Base-by-base conservation (phyloP, 1,140 invertebrate genomes). In the Mamestra configurata region DNA sequence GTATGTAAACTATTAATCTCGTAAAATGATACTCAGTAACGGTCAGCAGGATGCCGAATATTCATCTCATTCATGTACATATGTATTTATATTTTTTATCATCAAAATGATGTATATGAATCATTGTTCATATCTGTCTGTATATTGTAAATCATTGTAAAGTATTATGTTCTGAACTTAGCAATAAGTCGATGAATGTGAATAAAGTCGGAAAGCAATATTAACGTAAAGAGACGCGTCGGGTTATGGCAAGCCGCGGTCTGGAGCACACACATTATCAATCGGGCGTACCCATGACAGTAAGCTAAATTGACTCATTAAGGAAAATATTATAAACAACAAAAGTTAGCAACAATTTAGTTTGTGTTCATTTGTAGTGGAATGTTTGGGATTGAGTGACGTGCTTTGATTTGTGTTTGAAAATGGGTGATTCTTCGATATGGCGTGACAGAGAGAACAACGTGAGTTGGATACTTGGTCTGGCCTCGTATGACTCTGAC, bases 381-480 rank as follows among this genome's bases (percentile, higher is more conserved):
- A 77, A 73, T 82, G 68, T 75, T 83, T 81, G 77, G 75, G 49
- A 49, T 51, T 61, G 37, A 59, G 79, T 82, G 84, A 84, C 82
- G 84, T 81, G 70, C 57, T 27, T 70, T 66, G 43, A 64, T 70
- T 53, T 59, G 77, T 76, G 13, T 75, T 71, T 72, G 57, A 82
- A 76, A 83, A 89, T 90, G 89, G 81, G 80, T 76, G 87, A 85
- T 77, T 71, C 84, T 49, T 79, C 78, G 40, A n/a, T n/a, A n/a
- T n/a, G n/a, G 82, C 27, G 81, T 35, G 75, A 72, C 13, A n/a
- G 80, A 37, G 46, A 81, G 68, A 85, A n/a, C 53, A 87, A 87
- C 78, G 72, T 61, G 8, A 87, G 84, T 85, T 84, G 79, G 13
- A 81, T 55, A 18, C 68, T 81, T 35, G 80, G 83, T 13, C 40